Evolutionary conservation across 2,797 vertebrate species (phyloP).

Genomic region (Melopsittacus undulatus): DNA sequence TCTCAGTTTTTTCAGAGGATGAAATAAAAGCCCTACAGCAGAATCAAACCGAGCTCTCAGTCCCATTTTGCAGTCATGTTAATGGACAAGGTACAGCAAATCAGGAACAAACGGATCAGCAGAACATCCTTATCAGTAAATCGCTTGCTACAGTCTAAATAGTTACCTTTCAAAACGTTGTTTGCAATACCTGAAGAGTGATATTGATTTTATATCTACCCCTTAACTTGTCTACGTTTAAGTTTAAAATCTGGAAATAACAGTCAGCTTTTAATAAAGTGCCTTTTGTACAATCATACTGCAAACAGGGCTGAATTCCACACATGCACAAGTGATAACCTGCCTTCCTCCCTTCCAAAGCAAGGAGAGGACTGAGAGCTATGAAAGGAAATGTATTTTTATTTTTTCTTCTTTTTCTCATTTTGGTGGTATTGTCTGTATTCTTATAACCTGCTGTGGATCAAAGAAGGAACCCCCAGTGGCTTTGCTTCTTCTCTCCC

Average conservation of each 20-base stretch:
- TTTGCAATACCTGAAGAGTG: background rate
- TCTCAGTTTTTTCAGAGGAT: background rate
- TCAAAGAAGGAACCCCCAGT: constrained; percentile 14
- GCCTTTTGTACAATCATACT: constrained; percentile 41
- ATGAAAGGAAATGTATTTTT: background rate
- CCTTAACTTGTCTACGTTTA: constrained; percentile 15
- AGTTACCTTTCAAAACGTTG: constrained; percentile 31
- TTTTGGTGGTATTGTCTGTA: background rate
- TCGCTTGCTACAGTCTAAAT: background rate
- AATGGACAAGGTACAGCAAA: constrained; percentile 10
- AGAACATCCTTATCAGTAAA: constrained; percentile 24
- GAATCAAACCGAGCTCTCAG: background rate
- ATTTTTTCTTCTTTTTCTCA: background rate
- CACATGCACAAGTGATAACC: background rate
- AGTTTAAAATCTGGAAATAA: constrained; percentile 29
- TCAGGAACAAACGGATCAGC: background rate
- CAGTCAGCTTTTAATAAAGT: constrained; percentile 56
- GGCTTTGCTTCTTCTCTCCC: background rate
- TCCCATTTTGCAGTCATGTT: background rate
- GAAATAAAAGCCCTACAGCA: constrained; percentile 27
- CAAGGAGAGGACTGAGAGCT: background rate
- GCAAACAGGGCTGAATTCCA: constrained; percentile 53
- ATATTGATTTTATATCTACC: constrained; percentile 48
- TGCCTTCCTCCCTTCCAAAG: background rate
- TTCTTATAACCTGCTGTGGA: constrained; percentile 9